Conservation (phyloP, 37 sponge, comb jelly and placozoan genomes). For the Spongia lamella region DNA sequence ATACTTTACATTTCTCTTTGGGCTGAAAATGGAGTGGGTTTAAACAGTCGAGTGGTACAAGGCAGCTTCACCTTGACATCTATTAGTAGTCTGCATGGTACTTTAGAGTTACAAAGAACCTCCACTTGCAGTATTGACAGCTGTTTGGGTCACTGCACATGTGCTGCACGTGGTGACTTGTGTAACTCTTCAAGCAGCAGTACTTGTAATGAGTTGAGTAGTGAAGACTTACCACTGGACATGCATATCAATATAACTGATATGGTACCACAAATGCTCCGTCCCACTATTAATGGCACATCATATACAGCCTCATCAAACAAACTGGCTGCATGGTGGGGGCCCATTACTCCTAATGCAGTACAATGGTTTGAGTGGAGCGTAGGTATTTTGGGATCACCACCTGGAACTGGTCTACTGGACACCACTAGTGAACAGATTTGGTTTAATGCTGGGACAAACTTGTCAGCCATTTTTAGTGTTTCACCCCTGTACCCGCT, state of each 20-base stretch:
- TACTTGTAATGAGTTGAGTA: not conserved
- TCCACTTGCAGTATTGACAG: conserved; percentile 32
- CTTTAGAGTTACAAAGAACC: conserved; percentile 48
- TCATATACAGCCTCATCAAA: conserved; percentile 41
- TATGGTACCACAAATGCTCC: conserved; percentile 15
- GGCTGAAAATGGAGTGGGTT: conserved; percentile 78
- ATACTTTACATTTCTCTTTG: conserved; percentile 51
- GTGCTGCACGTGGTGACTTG: conserved; percentile 53
- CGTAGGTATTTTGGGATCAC: conserved; percentile 16
- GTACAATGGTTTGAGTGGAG: conserved; percentile 60
- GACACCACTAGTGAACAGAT: conserved; percentile 23
- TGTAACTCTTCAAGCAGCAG: conserved; percentile 14
- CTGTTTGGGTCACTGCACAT: conserved; percentile 82
- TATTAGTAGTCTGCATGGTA: conserved; percentile 17
- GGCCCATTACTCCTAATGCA: not conserved
- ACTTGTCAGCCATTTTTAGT: conserved; percentile 18
- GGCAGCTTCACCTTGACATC: conserved; percentile 46
- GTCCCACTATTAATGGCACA: not conserved
- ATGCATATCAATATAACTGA: conserved; percentile 4
- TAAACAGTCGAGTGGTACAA: conserved; percentile 44
- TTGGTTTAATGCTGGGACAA: conserved; percentile 29
- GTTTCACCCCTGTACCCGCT: conserved; percentile 31
- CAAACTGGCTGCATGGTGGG: conserved; percentile 25
- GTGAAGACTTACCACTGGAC: conserved; percentile 5
- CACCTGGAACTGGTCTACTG: conserved; percentile 47